phyloP scores from a whole-genome alignment of 2,797 vertebrate species.

The Sebastolobus altivelis region DNA sequence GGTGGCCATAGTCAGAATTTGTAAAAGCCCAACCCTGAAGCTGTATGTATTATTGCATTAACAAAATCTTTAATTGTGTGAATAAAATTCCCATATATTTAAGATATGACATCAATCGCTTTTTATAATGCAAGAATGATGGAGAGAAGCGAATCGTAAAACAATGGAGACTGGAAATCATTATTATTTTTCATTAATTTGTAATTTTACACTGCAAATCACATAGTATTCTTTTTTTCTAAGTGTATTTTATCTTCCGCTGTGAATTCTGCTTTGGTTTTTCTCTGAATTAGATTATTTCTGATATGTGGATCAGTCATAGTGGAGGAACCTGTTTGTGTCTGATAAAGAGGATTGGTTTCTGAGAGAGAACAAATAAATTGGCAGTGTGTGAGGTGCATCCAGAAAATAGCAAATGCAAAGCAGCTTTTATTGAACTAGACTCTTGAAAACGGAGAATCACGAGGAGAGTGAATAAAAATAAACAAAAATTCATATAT shows the following conservation, averaged over 20 bases:
- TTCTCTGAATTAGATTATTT: conserved; percentile 45
- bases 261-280: conserved; percentile 7
- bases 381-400: conserved; percentile 47
- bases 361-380: conserved; percentile 56
- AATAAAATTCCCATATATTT: conserved; percentile 10
- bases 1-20: background rate
- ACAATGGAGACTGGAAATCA: conserved; percentile 6
- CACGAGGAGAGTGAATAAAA: conserved; percentile 2
- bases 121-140: conserved; percentile 26
- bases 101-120: background rate
- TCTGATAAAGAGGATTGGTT: conserved; percentile 53
- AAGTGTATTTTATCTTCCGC: conserved; percentile 15
- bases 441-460: conserved; percentile 26
- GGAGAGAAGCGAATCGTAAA: conserved; percentile 21
- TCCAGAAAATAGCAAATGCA: conserved; percentile 46
- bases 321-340: conserved; percentile 48
- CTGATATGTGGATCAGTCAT: conserved; percentile 48
- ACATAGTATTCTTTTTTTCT: conserved; percentile 6
- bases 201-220: conserved; percentile 45
- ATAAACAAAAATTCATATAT: conserved; percentile 17
- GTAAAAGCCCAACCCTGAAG: background rate
- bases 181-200: conserved; percentile 47
- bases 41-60: conserved; percentile 1
- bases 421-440: conserved; percentile 31
- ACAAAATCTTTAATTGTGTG: conserved; percentile 2